Percentiles rank a stretch among this genome's conserved stretches.
These are phyloP conservation scores for Coluber constrictor DNA, from an alignment of 2,797 vertebrate species.

Conservation along the genomic window DNA sequence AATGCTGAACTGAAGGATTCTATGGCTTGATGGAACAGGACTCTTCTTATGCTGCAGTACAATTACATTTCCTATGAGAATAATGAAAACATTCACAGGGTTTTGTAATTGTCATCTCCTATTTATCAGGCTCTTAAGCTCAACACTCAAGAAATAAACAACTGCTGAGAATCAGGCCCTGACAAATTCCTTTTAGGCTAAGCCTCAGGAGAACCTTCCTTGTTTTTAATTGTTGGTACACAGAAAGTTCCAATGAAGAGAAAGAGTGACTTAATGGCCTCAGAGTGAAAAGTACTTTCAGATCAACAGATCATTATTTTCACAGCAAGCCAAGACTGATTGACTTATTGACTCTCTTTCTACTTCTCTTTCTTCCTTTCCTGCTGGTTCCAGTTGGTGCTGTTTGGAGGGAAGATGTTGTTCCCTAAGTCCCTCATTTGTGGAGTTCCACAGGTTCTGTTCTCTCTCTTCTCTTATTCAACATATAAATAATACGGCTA, in stretches of 20 bases:
- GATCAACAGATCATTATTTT: conserved; percentile 67
- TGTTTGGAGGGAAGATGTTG: background rate
- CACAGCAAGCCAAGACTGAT: conserved; percentile 54
- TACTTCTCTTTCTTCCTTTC: background rate
- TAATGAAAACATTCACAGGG: background rate
- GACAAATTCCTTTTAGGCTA: conserved; percentile 23
- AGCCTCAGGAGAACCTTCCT: conserved; percentile 4
- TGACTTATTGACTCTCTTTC: background rate
- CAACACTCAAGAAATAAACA: background rate
- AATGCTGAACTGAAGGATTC: background rate
- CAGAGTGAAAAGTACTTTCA: conserved; percentile 62
- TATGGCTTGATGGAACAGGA: background rate
- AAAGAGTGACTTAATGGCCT: conserved; percentile 55
- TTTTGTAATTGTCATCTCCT: background rate
- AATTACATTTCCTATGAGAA: background rate
- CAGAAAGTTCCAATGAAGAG: conserved; percentile 42
- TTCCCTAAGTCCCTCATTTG: background rate
- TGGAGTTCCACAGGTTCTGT: background rate
- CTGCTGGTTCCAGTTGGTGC: background rate
- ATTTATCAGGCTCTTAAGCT: background rate
- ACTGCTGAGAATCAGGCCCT: conserved; percentile 13
- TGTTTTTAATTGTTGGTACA: conserved; percentile 31
- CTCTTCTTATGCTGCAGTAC: background rate
- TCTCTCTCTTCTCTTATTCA: background rate
- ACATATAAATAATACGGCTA: background rate